Percentiles rank a stretch among this genome's conserved stretches.
These are phyloP conservation scores for Cryptotis parvus DNA, from an alignment of 2,113 vertebrate species.

Conservation along the genomic window DNA sequence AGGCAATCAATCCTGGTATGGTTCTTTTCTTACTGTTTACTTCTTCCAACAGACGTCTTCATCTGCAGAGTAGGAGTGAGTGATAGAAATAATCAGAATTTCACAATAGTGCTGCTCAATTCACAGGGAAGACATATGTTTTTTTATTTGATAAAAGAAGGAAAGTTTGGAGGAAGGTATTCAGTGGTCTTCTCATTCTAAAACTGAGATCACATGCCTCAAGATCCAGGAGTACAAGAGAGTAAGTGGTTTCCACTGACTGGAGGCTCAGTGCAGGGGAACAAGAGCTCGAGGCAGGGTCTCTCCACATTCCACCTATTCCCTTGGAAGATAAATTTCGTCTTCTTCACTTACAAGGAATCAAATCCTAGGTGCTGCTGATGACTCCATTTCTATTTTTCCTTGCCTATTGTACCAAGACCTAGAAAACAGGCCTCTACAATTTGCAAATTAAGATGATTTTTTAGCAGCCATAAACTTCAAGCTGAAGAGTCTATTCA, in stretches of 20 bases:
- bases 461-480: conserved; percentile 67
- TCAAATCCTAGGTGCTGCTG: not conserved
- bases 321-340: not conserved
- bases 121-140: conserved; percentile 22
- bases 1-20: conserved; percentile 44
- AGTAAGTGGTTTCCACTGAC: not conserved
- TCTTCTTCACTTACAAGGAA: conserved; percentile 26
- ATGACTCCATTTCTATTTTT: conserved; percentile 10
- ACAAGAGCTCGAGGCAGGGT: not conserved
- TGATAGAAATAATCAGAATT: conserved; percentile 61
- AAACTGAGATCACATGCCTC: conserved; percentile 23
- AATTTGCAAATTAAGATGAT: conserved; percentile 74
- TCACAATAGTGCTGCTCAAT: conserved; percentile 46
- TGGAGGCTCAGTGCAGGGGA: not conserved
- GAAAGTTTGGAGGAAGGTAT: conserved; percentile 29
- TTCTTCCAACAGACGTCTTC: conserved; percentile 54
- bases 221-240: not conserved
- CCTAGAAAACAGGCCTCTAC: conserved; percentile 16
- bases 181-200: conserved; percentile 15
- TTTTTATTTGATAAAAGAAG: conserved; percentile 63
- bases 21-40: conserved; percentile 49
- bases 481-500: conserved; percentile 69
- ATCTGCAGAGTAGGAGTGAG: conserved; percentile 2
- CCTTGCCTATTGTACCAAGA: not conserved
- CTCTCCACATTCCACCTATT: not conserved